Percentiles rank a stretch among this genome's conserved stretches.
Conservation (phyloP, 2,113 vertebrate genomes). For the Hirundichthys speculiger region DNA sequence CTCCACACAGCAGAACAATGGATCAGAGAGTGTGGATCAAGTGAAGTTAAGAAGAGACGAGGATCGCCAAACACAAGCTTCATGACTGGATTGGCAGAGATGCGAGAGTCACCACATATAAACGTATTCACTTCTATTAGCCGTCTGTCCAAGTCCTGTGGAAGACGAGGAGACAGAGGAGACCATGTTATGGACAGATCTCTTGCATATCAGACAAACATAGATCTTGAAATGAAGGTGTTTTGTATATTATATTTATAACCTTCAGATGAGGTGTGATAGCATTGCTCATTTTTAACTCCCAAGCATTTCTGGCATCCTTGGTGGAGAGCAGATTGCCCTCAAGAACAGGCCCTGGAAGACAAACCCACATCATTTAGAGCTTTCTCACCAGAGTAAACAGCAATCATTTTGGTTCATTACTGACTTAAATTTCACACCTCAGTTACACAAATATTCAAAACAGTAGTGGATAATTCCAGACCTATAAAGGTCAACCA, state of each 20-base stretch:
- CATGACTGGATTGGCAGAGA: constrained; percentile 85
- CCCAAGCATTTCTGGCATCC: constrained; percentile 88
- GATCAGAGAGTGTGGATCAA: constrained; percentile 79
- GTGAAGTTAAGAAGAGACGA: constrained; percentile 74
- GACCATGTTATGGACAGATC: neutral
- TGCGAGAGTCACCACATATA: constrained; percentile 85
- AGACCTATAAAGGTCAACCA: constrained; percentile 28
- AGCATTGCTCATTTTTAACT: constrained; percentile 78
- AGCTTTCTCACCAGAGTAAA: too few species aligned
- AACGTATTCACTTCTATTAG: constrained; percentile 78
- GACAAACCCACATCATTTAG: too few species aligned
- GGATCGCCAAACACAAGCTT: constrained; percentile 88
- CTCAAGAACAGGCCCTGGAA: constrained; percentile 78
- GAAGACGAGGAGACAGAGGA: neutral
- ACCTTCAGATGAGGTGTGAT: constrained; percentile 86
- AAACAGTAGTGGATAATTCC: neutral
- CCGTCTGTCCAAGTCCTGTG: constrained; percentile 83
- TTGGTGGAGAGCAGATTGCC: constrained; percentile 80
- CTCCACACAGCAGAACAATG: constrained; percentile 89
- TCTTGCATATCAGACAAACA: neutral
- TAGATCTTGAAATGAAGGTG: neutral
- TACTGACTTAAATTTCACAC: too few species aligned
- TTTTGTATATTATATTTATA: constrained; percentile 12
- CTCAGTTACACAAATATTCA: neutral
- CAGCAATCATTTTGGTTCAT: too few species aligned